A percentile compares a stretch with the other conserved stretches of the same genome.
These are phyloP conservation scores for Tetranychus piercei DNA, from an alignment of 2,888 invertebrate genomes.

Conservation along the genomic window DNA sequence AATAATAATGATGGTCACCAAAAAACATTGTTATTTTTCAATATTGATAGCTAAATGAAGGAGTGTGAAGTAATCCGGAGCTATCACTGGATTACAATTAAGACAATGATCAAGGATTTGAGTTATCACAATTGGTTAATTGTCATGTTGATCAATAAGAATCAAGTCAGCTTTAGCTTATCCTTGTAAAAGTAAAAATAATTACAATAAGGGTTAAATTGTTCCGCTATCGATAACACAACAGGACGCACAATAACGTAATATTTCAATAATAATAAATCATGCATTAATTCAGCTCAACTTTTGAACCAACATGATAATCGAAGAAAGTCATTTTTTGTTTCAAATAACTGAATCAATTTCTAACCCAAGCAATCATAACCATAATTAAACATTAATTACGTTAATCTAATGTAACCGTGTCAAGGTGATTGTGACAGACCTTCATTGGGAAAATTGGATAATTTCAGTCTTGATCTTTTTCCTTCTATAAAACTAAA, in stretches of 20 bases:
- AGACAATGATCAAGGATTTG: not conserved
- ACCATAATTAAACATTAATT: not conserved
- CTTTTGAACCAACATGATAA: too few species aligned
- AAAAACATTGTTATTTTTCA: not conserved
- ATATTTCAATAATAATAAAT: too few species aligned
- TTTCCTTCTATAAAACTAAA: too few species aligned
- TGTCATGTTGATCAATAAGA: not conserved
- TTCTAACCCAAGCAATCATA: not conserved
- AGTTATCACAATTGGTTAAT: not conserved
- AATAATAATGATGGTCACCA: not conserved
- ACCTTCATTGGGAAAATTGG: too few species aligned
- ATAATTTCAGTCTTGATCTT: too few species aligned
- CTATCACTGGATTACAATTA: slow-evolving; percentile 1
- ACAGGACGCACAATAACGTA: not conserved
- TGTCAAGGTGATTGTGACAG: not conserved
- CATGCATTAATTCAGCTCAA: too few species aligned
- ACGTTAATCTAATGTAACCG: not conserved
- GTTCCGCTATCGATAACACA: not conserved
- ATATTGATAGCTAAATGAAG: not conserved
- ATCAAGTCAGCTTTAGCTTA: too few species aligned
- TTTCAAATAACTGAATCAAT: too few species aligned
- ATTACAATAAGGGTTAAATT: not conserved
- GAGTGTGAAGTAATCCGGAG: not conserved
- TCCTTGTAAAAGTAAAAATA: too few species aligned
- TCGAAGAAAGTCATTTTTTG: too few species aligned